phyloP scores from a whole-genome alignment of 1,140 invertebrate species.

The Dendroctonus valens region DNA sequence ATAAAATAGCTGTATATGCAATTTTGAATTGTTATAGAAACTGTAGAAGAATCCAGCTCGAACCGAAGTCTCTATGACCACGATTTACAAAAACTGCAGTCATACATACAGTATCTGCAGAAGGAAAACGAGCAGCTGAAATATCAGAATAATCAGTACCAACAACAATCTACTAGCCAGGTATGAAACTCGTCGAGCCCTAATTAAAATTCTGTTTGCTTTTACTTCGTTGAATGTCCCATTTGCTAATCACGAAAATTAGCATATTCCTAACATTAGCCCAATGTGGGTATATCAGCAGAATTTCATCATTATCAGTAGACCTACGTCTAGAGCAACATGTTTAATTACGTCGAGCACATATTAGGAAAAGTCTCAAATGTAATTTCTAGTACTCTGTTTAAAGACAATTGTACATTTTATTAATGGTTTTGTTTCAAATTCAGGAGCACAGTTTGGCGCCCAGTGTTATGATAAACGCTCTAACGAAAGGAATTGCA shows the following conservation, averaged over 20 bases:
- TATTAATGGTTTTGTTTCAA: constrained; percentile 3
- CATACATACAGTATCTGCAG: constrained; percentile 60
- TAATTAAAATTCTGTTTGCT: no score
- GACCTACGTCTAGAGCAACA: no score
- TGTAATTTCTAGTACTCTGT: no score
- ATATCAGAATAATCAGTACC: constrained; percentile 53
- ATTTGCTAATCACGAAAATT: no score
- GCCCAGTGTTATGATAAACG: constrained; percentile 62
- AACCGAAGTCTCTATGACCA: constrained; percentile 62
- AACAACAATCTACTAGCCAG: constrained; percentile 33
- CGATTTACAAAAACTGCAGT: constrained; percentile 67
- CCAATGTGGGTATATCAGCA: no score
- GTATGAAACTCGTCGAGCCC: neutral
- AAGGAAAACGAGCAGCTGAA: constrained; percentile 61
- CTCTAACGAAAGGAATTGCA: constrained; percentile 73
- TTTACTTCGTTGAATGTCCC: no score
- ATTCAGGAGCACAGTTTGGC: constrained; percentile 56
- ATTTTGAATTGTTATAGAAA: constrained; percentile 58
- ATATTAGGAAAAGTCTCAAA: no score
- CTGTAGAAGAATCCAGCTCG: constrained; percentile 74
- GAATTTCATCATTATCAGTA: no score
- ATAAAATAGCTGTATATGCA: neutral
- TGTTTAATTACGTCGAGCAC: no score
- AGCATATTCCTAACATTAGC: no score
- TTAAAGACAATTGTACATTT: neutral